Evolutionary conservation across 2,888 invertebrate species (phyloP), one percentile per base, ranked within the genome.

Genomic region (Parochlus steinenii): DNA sequence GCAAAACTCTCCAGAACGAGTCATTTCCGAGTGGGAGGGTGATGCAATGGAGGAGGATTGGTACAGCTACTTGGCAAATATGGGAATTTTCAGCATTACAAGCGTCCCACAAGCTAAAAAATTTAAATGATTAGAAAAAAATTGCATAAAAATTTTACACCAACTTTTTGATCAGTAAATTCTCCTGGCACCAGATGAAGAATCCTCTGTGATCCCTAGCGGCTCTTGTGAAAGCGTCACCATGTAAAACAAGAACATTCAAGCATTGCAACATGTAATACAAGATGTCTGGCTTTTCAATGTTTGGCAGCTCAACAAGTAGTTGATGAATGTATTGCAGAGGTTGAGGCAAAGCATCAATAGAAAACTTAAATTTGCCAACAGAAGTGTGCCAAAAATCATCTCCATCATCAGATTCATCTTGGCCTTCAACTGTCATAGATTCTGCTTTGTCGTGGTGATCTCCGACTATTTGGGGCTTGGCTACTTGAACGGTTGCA

Each of bases 111-210:
- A 95, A 63, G 50, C 93, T 93, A 49, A 39, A 23, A 27, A 5
- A 31, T 18, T 11, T 10, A 37, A 16, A 38, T 18, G 15, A 10
- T 18, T 18, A 17, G 8, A 7, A 18, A 23, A 25, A 22, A 35
- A 25, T 26, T 22, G 15, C 16, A 24, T 5, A 15, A 30, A 29
- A 28, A 3, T 17, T 15, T 18, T 8, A 16, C 11, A 51, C 64
- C 56, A 59, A 89, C 89, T 85, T 87, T 53, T 87, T 86, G 41
- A 97, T 87, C 3, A 97, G 64, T 23, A 90, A 63, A 56, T 92
- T 92, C 58, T 93, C 90, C 55, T 98, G 92, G 44, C 87, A 87
- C 86, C 90, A 92, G 46, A 90, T 86, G 40, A 95, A 79, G 58
- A 92, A 85, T 35, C 89, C 85, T 45, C 81, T 69, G 51, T 95